A percentile compares a stretch with the other conserved stretches of the same genome.
These are phyloP conservation scores for Drymodes brunneopygia DNA, from an alignment of 2,113 vertebrate genomes.

Conservation along the genomic window DNA sequence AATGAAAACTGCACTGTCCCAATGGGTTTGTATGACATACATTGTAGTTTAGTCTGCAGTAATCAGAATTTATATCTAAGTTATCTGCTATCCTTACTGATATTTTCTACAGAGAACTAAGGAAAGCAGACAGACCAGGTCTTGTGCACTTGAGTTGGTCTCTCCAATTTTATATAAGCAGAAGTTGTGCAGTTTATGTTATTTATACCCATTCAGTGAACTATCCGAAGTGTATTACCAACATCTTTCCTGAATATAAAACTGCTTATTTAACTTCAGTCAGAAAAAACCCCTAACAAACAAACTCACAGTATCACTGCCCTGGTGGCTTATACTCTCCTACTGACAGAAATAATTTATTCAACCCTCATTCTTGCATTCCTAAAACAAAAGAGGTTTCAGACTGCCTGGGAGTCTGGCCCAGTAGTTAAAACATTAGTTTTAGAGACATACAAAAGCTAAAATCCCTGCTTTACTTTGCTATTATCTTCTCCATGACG, in stretches of 20 bases:
- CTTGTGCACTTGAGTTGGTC: background rate
- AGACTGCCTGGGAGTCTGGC: background rate
- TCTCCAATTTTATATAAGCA: background rate
- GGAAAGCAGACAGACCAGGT: background rate
- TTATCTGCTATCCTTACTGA: background rate
- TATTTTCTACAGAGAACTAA: background rate
- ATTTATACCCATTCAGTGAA: background rate
- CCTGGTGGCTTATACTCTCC: background rate
- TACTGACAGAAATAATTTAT: background rate
- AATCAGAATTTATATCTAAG: background rate
- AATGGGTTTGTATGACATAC: background rate
- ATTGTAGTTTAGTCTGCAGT: background rate
- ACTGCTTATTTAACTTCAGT: background rate
- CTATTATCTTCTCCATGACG: background rate
- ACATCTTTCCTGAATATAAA: background rate
- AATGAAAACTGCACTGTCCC: background rate
- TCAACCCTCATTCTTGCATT: background rate
- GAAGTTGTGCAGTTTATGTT: background rate
- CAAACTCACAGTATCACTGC: background rate
- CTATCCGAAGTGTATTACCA: background rate
- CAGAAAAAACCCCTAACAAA: background rate
- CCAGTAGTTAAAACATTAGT: background rate
- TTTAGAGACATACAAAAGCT: background rate
- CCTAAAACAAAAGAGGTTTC: background rate
- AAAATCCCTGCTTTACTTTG: background rate